phyloP scores from a whole-genome alignment of 2,797 vertebrate genomes.

The Valencia hispanica region DNA sequence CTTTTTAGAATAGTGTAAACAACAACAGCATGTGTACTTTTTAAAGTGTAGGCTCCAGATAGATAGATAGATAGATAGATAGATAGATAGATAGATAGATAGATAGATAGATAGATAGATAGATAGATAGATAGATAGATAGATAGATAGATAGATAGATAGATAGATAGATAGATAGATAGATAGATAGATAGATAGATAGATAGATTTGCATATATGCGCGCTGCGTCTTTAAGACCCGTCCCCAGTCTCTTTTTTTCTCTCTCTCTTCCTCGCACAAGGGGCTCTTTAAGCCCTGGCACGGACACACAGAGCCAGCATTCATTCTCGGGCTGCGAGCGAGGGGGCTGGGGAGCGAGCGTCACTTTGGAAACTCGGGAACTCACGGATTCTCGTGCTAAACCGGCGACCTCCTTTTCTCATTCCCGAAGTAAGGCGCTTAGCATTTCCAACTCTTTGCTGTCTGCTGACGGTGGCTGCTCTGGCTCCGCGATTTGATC shows the following conservation, averaged over 20 bases:
- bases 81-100: background rate
- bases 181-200: constrained; percentile 23
- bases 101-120: constrained; percentile 13
- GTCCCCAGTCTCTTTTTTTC: constrained; percentile 38
- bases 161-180: constrained; percentile 23
- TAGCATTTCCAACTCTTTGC: constrained; percentile 63
- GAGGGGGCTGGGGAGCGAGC: constrained; percentile 80
- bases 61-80: constrained; percentile 3
- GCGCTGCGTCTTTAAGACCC: constrained; percentile 80
- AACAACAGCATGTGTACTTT: background rate
- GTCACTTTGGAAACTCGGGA: constrained; percentile 77
- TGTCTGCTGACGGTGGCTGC: constrained; percentile 38
- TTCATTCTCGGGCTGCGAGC: constrained; percentile 79
- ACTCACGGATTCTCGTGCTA: constrained; percentile 76
- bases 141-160: constrained; percentile 28
- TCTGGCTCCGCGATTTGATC: constrained; percentile 25
- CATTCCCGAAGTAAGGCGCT: constrained; percentile 80
- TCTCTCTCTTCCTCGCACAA: constrained; percentile 75
- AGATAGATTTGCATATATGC: constrained; percentile 10
- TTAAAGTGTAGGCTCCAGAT: too few species aligned
- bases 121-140: constrained; percentile 20
- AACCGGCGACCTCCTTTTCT: constrained; percentile 77
- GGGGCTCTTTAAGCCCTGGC: constrained; percentile 82
- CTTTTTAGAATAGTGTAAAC: background rate
- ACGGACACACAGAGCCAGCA: constrained; percentile 83